These are phyloP conservation scores for Typhlichthys subterraneus DNA, from an alignment of 2,797 vertebrate genomes.

Conservation along the genomic window DNA sequence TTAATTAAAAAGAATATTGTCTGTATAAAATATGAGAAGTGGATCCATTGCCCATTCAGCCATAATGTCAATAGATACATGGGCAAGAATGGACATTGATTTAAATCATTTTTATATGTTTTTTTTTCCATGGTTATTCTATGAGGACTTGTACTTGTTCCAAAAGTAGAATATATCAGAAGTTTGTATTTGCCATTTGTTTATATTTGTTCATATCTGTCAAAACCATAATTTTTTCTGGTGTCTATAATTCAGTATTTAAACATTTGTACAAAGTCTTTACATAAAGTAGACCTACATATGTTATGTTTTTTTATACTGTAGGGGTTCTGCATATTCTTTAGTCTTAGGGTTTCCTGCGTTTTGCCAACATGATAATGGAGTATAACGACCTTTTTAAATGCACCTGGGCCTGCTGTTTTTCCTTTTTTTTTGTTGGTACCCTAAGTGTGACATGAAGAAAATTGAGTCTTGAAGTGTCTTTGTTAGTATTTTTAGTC, in stretches of 20 bases:
- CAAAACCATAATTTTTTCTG: not conserved
- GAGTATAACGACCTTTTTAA: conserved; percentile 65
- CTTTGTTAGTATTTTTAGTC: conserved; percentile 14
- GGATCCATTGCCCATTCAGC: too few relatives aligned
- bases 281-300: too few relatives aligned
- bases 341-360: conserved; percentile 70
- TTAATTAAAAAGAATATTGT: conserved; percentile 16
- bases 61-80: too few relatives aligned
- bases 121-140: too few relatives aligned
- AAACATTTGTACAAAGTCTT: conserved; percentile 46
- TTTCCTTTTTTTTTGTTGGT: conserved; percentile 50
- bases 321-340: conserved; percentile 59
- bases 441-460: not conserved
- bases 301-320: conserved; percentile 47
- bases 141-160: too few relatives aligned
- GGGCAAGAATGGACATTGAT: too few relatives aligned
- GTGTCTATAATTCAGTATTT: conserved; percentile 12
- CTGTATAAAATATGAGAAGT: conserved; percentile 36
- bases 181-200: not conserved
- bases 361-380: conserved; percentile 62
- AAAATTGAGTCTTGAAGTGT: too few relatives aligned
- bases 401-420: conserved; percentile 77
- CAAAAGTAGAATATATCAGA: too few relatives aligned
- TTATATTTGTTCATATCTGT: too few relatives aligned
- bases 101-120: too few relatives aligned